A percentile compares a stretch with the other conserved stretches of the same genome.
Conservation (phyloP, 1,140 invertebrate species). For the Drosophila sp. region DNA sequence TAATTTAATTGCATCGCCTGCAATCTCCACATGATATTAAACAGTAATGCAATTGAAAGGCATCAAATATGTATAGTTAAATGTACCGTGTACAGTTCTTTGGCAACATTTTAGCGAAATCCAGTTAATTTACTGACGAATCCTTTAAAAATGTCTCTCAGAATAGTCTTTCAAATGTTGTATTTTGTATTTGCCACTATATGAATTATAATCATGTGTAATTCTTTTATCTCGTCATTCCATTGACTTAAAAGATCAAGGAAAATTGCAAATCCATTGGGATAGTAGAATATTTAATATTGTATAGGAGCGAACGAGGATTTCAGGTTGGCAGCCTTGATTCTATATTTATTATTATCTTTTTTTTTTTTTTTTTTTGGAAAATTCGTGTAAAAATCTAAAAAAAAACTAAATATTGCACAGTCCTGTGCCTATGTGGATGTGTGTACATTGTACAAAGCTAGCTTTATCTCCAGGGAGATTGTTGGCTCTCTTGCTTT, state of each 20-base stretch:
- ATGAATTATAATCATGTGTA: no score
- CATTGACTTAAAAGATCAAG: no score
- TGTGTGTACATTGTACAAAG: no score
- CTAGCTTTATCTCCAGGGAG: constrained; percentile 13
- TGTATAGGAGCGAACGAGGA: no score
- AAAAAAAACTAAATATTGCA: background rate
- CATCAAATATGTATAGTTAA: background rate
- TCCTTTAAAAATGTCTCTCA: no score
- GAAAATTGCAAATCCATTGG: no score
- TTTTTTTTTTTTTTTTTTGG: constrained; percentile 1
- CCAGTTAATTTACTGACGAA: no score
- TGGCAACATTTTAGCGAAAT: no score
- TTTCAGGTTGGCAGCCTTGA: background rate
- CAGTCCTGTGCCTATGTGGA: constrained; percentile 19
- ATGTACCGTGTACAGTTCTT: background rate
- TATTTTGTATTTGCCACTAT: no score
- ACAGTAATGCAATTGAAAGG: constrained; percentile 1
- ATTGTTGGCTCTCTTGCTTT: constrained; percentile 61
- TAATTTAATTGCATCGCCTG: background rate
- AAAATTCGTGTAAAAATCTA: background rate
- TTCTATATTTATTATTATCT: background rate
- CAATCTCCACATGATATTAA: constrained; percentile 1
- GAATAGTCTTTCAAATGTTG: no score
- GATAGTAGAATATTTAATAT: no score
- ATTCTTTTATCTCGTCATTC: no score